Evolutionary conservation across 2,888 invertebrate species (phyloP), one percentile per base, ranked within the genome.

Genomic region (Pyrrhosoma nymphula): DNA sequence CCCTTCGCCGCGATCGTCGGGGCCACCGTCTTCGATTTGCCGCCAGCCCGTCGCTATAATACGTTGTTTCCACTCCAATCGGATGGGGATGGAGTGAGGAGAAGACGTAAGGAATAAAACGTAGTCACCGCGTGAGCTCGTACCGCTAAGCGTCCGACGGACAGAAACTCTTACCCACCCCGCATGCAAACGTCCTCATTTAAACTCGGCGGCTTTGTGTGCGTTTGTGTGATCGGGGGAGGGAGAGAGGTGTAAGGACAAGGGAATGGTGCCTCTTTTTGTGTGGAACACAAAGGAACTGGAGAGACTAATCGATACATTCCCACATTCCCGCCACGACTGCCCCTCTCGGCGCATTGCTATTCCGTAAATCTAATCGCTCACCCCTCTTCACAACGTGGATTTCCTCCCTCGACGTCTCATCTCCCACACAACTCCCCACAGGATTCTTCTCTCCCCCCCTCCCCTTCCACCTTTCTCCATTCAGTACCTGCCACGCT

Each of bases 161-260:
- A 75, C 82, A 82, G 82, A 35, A 1, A 30, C 14, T 35, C 35
- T 47, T 69, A 69, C 93, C 69, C 47, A 26, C 69, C n/a, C 93
- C 47, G 93, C 63, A 93, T 93, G 93, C 47, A 93, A 93, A 93
- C 93, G 69, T 93, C 93, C 93, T 93, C n/a, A 93, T 93, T 93
- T 93, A n/a, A 35, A 63, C 47, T n/a, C 82, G 82, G 82, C 82
- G 8, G 82, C 47, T 47, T 47, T 47, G 47, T 47, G 47, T 8
- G 35, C 35, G 16, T 60, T 60, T 4, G 60, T 4, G 60, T 20
- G 18, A 2, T 20, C 6, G 82, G 82, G 82, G 75, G 8, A 75
- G 75, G 75, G 69, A 26, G n/a, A 6, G 63, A 30, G 30, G 75
- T 93, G 35, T 93, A 69, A 39, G 63, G 93, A 69, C 60, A 39